Percentiles rank a stretch among this genome's conserved stretches.
Evolutionary conservation across 35 echinoderm and acorn worm species (phyloP).

Genomic region (Lytechinus pictus): DNA sequence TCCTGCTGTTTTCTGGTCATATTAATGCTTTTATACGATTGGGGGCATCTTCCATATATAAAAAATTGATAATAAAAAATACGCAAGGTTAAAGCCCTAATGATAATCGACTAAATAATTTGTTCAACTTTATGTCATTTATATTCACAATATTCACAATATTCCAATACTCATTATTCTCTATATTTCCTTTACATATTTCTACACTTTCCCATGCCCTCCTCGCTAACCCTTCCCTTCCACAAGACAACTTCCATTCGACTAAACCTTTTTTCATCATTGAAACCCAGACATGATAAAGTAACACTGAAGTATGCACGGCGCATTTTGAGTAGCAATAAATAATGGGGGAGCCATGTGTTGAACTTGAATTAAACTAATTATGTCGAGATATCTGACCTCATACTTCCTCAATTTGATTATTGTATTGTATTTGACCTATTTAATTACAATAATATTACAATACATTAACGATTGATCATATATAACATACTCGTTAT

Average conservation of each 20-base stretch:
- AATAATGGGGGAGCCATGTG: background rate
- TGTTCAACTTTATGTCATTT: too few species aligned
- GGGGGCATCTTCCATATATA: too few species aligned
- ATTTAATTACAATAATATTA: background rate
- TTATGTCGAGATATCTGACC: background rate
- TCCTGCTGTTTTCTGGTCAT: background rate
- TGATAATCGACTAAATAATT: too few species aligned
- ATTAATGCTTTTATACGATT: too few species aligned
- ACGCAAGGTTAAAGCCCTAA: too few species aligned
- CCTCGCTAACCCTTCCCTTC: background rate
- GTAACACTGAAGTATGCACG: background rate
- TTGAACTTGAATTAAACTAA: slow-evolving; percentile 6
- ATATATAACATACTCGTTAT: too few species aligned
- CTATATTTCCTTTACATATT: background rate
- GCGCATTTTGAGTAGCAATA: background rate
- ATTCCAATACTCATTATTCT: too few species aligned
- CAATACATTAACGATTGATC: too few species aligned
- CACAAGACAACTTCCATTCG: too few species aligned
- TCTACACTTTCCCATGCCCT: background rate
- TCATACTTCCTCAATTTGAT: background rate
- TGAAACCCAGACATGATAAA: background rate
- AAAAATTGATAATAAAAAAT: too few species aligned
- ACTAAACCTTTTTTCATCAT: background rate
- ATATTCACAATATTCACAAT: too few species aligned
- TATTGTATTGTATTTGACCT: background rate